Base-by-base conservation (phyloP, 2,113 vertebrate genomes). In the Ochotona princeps region DNA sequence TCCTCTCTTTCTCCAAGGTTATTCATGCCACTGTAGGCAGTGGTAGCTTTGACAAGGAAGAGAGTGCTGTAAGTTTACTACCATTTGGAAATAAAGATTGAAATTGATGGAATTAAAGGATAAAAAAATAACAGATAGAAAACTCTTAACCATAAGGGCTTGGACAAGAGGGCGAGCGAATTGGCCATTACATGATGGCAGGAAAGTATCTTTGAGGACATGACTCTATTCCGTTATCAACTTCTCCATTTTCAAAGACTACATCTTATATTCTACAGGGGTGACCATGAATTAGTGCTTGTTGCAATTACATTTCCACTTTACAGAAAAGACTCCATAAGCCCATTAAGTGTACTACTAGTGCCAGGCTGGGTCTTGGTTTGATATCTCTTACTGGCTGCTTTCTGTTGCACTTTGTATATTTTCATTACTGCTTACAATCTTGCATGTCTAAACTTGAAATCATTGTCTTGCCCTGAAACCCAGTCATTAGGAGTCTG, bases 381-480 rank as follows among this genome's bases (percentile, higher is more conserved):
- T 18, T 35, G 17, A 38, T 30, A 38, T 72, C 9, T 80, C 47
- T 61, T 80, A 44, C 26, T 49, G 26, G 21, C 10, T 25, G 25
- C 17, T 51, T 38, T 35, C n/a, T 72, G 30, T 32, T 44, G 38
- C 13, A 54, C 35, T 60, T 80, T 38, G 11, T 11, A 26, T 60
- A 32, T 69, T 51, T 51, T 95, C 57, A 54, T 75, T 65, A 60
- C 73, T 18, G 63, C 51, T 81, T 87, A 76, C 83, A 78, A 85
- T 69, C 82, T 10, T 30, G 25, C 17, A n/a, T 74, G 15, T 67
- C 69, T 92, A 25, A 54, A 14, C n/a, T 23, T 84, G 17, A 78
- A 75, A 74, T 49, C 20, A 63, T 38, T 13, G 13, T 72, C 38
- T 91, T 67, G 9, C 78, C 38, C 38, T 65, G 69, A 51, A 88